A percentile compares a stretch with the other conserved stretches of the same genome.
phyloP scores from a whole-genome alignment of 2,888 invertebrate genomes.

The Calliopum simillimum region DNA sequence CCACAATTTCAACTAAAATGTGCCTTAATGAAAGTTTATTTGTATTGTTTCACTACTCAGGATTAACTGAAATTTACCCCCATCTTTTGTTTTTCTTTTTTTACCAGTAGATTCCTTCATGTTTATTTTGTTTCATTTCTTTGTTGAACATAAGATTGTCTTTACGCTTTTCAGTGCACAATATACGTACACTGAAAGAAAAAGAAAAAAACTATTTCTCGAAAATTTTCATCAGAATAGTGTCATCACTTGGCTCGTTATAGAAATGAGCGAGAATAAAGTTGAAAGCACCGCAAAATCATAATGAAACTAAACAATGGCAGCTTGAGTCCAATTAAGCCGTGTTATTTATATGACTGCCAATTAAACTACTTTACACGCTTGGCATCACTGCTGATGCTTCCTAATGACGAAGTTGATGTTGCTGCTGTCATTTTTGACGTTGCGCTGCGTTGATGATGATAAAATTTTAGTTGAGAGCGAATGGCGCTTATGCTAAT shows the following conservation, averaged over 20 bases:
- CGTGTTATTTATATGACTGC: conserved; percentile 2
- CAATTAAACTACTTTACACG: conserved; percentile 9
- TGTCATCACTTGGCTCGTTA: no score
- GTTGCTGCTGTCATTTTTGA: background rate
- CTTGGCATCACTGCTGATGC: background rate
- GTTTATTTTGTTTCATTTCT: no score
- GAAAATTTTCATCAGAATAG: no score
- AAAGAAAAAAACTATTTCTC: no score
- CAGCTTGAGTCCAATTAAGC: background rate
- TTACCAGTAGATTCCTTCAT: no score
- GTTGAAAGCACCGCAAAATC: background rate
- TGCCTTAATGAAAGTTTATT: conserved; percentile 4
- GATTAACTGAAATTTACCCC: background rate
- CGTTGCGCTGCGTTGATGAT: background rate
- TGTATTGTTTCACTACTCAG: conserved; percentile 7
- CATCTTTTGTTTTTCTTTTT: no score
- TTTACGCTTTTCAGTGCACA: no score
- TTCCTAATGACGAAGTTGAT: background rate
- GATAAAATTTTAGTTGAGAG: background rate
- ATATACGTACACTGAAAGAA: no score
- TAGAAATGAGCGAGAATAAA: background rate
- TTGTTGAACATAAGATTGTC: no score
- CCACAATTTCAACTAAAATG: background rate
- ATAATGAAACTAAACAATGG: background rate
- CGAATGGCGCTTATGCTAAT: background rate